These are phyloP conservation scores for Xylota segnis DNA, from an alignment of 2,888 invertebrate genomes.

Conservation along the genomic window DNA sequence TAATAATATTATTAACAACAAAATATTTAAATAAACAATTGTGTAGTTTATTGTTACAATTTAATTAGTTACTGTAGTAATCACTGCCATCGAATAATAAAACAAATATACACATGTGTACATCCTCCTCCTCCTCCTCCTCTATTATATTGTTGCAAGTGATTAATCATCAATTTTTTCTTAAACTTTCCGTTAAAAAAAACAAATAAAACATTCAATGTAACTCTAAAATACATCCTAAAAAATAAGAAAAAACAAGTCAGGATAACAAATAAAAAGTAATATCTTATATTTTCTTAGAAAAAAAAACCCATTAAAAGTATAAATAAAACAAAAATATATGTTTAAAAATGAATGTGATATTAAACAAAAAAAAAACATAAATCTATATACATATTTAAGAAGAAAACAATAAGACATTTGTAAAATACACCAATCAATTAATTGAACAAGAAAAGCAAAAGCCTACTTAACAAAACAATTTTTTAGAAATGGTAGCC, in stretches of 20 bases:
- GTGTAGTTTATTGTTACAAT: conserved; percentile 68
- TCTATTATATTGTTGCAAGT: conserved; percentile 40
- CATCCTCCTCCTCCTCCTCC: no score
- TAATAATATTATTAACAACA: conserved; percentile 36
- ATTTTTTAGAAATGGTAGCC: conserved; percentile 10
- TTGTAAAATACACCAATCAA: conserved; percentile 67
- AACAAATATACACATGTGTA: conserved; percentile 47
- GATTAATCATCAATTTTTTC: conserved; percentile 46
- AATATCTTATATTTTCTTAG: conserved; percentile 64
- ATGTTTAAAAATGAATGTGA: conserved; percentile 75
- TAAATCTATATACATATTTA: conserved; percentile 46
- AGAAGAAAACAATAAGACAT: conserved; percentile 45
- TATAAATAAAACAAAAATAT: conserved; percentile 34
- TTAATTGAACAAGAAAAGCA: conserved; percentile 50
- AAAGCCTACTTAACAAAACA: conserved; percentile 32
- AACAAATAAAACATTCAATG: conserved; percentile 11
- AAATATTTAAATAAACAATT: conserved; percentile 40
- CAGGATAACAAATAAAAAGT: conserved; percentile 42
- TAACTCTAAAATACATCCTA: conserved; percentile 25
- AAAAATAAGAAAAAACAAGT: conserved; percentile 34
- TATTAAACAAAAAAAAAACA: conserved; percentile 58
- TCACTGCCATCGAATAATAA: conserved; percentile 75
- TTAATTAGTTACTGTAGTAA: conserved; percentile 73
- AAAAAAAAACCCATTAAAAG: conserved; percentile 35
- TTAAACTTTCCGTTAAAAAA: conserved; percentile 11